Conservation (phyloP, 2,797 vertebrate species). For the Nannoperca obscura region DNA sequence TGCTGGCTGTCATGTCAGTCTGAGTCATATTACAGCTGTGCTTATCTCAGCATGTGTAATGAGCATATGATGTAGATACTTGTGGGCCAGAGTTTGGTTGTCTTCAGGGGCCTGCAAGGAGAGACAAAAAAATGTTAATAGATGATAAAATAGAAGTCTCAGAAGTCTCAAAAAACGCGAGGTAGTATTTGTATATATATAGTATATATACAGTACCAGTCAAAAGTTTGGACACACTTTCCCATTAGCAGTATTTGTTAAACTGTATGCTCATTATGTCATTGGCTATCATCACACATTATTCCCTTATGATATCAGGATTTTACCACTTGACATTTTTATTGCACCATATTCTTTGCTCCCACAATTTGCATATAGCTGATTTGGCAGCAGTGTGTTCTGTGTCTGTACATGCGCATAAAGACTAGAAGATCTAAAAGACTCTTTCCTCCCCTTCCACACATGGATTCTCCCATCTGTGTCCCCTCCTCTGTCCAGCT, state of each 20-base stretch:
- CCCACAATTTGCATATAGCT: not conserved
- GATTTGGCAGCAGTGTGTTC: slow-evolving; percentile 2
- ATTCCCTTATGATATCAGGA: not conserved
- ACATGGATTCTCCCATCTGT: slow-evolving; percentile 35
- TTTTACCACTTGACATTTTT: not conserved
- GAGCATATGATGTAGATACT: slow-evolving; percentile 17
- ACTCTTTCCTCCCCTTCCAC: slow-evolving; percentile 12
- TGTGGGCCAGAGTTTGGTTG: not conserved
- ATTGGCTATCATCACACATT: not conserved
- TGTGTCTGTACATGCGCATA: slow-evolving; percentile 2
- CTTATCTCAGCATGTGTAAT: slow-evolving; percentile 35
- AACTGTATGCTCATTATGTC: not conserved
- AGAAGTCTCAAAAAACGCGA: not conserved
- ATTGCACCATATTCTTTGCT: not conserved
- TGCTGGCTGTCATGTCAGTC: slow-evolving; percentile 4
- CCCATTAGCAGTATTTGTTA: slow-evolving; percentile 5
- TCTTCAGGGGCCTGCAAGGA: not conserved
- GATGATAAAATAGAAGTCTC: not conserved
- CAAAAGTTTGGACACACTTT: too few species aligned
- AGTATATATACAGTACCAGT: too few species aligned
- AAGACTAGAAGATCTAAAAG: not conserved
- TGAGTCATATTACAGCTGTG: slow-evolving; percentile 12
- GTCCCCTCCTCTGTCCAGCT: slow-evolving; percentile 19
- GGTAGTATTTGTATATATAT: too few species aligned
- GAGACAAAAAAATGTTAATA: not conserved